Base-by-base conservation (phyloP, 1,140 invertebrate genomes). In the Anastrepha obliqua region DNA sequence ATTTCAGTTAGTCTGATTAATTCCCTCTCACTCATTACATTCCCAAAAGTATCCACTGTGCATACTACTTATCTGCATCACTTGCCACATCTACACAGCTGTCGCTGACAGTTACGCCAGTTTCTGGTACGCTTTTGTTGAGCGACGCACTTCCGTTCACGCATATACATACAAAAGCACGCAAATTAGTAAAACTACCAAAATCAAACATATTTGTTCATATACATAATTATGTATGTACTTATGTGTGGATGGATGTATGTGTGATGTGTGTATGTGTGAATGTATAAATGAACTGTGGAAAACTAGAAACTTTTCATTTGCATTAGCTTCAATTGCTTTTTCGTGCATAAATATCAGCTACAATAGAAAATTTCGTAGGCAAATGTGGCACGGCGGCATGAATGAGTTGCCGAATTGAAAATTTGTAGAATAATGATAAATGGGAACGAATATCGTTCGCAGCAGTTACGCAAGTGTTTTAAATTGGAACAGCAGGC, bases 161-260 rank as follows among this genome's bases (percentile, higher is more conserved):
- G 42, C 67, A n/a, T n/a, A n/a, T n/a, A 81, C 47, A 29, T 4
- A 81, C n/a, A 81, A 5, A 81, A 3, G 47, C n/a, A 55, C 47
- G 17, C 47, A 55, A 81, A 81, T 81, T 81, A 81, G 74, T 81
- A 81, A 81, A 81, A 81, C 74, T 20, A 81, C 44, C 17, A 15
- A 42, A 58, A 58, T 81, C 6, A 81, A 81, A 81, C 39, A 47
- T 6, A 62, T 0, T 17, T 62, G 17, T 13, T 13, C 15, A 62
- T 13, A 8, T n/a, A 62, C 60, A 17, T 47, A 15, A 39, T 17
- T 47, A 74, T 17, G 15, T 74, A 39, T 74, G 29, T 67, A 11
- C 6, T 20, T 44, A 42, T 47, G 67, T 47, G 67, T 74, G 17
- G 3, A 44, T 74, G 44, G 13, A 7, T 62, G 15, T 17, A 62